phyloP scores from a whole-genome alignment of 2,888 invertebrate species.

The Vannuccia rotundouncinata region DNA sequence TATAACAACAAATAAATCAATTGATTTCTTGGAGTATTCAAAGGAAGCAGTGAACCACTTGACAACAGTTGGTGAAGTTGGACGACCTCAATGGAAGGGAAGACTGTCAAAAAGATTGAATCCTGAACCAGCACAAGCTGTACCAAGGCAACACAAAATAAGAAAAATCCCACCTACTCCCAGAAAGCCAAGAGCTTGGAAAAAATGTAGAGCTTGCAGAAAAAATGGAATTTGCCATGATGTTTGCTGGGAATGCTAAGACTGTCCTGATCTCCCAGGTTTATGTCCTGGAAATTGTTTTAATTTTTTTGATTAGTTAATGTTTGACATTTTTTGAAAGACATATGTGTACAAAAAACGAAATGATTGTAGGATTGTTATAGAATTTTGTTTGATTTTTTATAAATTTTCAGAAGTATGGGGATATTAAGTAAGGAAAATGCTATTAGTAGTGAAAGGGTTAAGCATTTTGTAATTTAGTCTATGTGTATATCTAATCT shows the following conservation, averaged over 20 bases:
- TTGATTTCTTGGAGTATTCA: constrained; percentile 26
- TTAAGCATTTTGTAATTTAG: no score
- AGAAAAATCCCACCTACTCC: constrained; percentile 17
- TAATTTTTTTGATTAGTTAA: constrained; percentile 24
- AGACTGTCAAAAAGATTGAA: constrained; percentile 24
- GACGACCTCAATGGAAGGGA: constrained; percentile 21
- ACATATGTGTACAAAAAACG: constrained; percentile 21
- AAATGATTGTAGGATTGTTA: constrained; percentile 19
- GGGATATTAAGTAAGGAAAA: no score
- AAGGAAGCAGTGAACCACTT: constrained; percentile 20
- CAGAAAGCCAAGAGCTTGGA: constrained; percentile 11
- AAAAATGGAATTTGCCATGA: constrained; percentile 21
- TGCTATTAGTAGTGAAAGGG: no score
- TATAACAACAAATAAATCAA: constrained; percentile 26
- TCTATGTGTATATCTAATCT: no score
- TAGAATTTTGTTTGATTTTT: constrained; percentile 12
- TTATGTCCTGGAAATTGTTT: constrained; percentile 23
- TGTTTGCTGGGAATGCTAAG: constrained; percentile 7
- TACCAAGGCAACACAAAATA: constrained; percentile 17
- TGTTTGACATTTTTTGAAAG: constrained; percentile 13
- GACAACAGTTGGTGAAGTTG: constrained; percentile 26
- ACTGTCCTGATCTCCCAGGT: constrained; percentile 19
- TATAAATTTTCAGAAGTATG: constrained; percentile 21
- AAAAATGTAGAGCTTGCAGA: constrained; percentile 19
- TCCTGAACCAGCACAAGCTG: constrained; percentile 20